Conservation (phyloP, 2,888 invertebrate genomes). For the Scotopteryx bipunctaria region DNA sequence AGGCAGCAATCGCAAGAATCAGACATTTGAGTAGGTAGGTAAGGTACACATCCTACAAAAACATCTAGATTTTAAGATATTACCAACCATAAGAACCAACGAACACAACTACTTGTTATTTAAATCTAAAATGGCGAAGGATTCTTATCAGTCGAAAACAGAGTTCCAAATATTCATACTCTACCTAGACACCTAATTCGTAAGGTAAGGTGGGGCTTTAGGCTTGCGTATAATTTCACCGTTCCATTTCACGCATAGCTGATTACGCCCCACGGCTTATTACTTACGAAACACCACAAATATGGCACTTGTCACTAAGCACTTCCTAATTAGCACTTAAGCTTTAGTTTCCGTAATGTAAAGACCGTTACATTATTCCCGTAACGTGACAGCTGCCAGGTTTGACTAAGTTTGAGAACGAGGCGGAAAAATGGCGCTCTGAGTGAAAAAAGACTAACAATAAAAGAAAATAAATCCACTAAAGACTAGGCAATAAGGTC, state of each 20-base stretch:
- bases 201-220: not conserved
- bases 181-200: conserved; percentile 10
- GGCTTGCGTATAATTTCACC: conserved; percentile 14
- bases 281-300: conserved; percentile 21
- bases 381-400: not conserved
- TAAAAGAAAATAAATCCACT: too few relatives aligned
- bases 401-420: too few relatives aligned
- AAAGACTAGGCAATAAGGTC: too few relatives aligned
- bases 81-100: too few relatives aligned
- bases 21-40: too few relatives aligned
- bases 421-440: too few relatives aligned
- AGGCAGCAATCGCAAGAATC: too few relatives aligned
- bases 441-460: too few relatives aligned
- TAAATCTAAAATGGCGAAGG: not conserved
- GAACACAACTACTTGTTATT: not conserved
- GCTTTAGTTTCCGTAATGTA: not conserved
- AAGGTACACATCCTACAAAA: too few relatives aligned
- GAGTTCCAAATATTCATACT: not conserved
- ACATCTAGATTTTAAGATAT: too few relatives aligned
- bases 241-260: conserved; percentile 18
- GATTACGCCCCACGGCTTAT: conserved; percentile 19
- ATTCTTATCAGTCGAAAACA: conserved; percentile 8
- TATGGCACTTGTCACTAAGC: conserved; percentile 19
- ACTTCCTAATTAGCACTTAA: conserved; percentile 22
- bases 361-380: not conserved